Base-by-base conservation (phyloP, 2,113 vertebrate species). In the Hymenochirus boettgeri region DNA sequence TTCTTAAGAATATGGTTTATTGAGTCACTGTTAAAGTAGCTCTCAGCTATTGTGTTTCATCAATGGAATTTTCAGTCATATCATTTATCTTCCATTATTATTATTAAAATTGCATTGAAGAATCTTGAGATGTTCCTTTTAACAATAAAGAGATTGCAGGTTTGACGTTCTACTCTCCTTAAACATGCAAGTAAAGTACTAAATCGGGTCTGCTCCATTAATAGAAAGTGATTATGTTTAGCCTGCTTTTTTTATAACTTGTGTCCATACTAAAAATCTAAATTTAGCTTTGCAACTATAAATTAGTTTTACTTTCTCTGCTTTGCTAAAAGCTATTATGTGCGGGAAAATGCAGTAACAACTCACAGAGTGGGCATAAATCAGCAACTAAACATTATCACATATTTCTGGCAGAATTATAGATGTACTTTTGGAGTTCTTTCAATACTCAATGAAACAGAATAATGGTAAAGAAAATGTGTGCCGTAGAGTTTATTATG, bases 251-350 rank as follows among this genome's bases (percentile, higher is more conserved):
- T 7, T 35, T 33, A 31, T 5, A 27, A 37, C 39, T 7, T 57
- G 26, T 66, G 29, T 48, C 57, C 42, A 9, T 22, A 35, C 25
- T 24, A 3, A 33, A 57, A 54, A 51, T 50, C 55, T 39, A 26
- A 25, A 35, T 35, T 51, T 56, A 58, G 45, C 39, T 13, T 12
- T 35, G 54, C 56, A 57, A 57, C 53, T 48, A 48, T 58, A 66
- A 66, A 66, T 66, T 58, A 59, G 18, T 48, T 58, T 60, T 60
- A 59, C 57, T 52, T 67, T 67, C 56, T 60, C 31, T 29, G 12
- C 24, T 59, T 29, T 24, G 55, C 27, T 48, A 66, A 66, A 57
- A 57, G 63, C 63, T 57, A 66, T 66, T 66, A 57, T 66, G 58
- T 57, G 46, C 55, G 50, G 48, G 33, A 67, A 67, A 67, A 59